Conservation (phyloP, 2,888 invertebrate genomes). For the Cryptocephalus primarius region DNA sequence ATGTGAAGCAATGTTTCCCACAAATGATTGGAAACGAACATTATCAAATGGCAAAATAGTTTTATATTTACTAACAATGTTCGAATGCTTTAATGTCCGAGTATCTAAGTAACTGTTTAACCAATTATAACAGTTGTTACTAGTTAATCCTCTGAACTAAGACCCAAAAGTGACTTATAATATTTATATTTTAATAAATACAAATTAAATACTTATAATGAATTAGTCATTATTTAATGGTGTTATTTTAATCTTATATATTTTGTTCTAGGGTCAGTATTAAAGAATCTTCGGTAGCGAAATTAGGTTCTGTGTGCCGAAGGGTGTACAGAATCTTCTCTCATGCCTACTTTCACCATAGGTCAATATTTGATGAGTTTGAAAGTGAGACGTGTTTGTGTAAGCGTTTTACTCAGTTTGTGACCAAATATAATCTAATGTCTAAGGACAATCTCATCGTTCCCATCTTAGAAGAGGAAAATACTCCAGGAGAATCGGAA, state of each 20-base stretch:
- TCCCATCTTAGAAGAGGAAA: slow-evolving; percentile 82
- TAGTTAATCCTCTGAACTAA: no score
- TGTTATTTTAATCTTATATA: background rate
- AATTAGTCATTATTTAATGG: no score
- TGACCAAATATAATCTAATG: slow-evolving; percentile 97
- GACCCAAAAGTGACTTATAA: no score
- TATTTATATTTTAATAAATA: no score
- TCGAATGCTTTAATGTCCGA: no score
- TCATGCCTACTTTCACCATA: slow-evolving; percentile 98
- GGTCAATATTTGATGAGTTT: slow-evolving; percentile 93
- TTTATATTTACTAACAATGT: no score
- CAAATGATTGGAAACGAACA: no score
- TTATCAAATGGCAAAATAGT: no score
- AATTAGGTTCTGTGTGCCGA: slow-evolving; percentile 96
- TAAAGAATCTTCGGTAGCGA: slow-evolving; percentile 97
- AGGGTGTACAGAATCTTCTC: slow-evolving; percentile 99
- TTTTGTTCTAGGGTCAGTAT: slow-evolving; percentile 76
- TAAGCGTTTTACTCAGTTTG: slow-evolving; percentile 93
- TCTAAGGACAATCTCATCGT: slow-evolving; percentile 97
- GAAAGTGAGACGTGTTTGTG: slow-evolving; percentile 94
- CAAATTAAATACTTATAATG: no score
- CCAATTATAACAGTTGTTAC: no score
- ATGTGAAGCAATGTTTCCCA: no score
- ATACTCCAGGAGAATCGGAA: slow-evolving; percentile 43
- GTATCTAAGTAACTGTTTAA: no score